Evolutionary conservation across 2,888 invertebrate genomes (phyloP), one percentile per base, ranked within the genome.

Genomic region (Drosophila rubida): DNA sequence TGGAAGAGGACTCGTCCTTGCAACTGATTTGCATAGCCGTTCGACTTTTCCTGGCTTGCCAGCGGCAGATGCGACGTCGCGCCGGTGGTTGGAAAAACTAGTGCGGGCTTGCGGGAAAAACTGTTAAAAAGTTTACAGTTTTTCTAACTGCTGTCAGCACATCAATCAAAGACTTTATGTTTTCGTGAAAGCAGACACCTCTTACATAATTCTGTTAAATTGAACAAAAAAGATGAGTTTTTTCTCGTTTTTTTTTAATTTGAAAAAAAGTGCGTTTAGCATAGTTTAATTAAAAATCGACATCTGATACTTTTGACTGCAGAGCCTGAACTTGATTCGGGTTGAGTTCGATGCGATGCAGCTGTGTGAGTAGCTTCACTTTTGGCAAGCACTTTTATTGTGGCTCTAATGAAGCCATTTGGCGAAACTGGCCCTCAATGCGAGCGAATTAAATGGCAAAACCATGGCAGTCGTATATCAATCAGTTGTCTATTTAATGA

Each of bases 141-240:
- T 71, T 55, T 37, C 13, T 30, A 6, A 8, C 5, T 23, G 22
- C 74, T 74, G 80, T 69, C 71, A 80, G 50, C 66, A 65, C 81
- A 81, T 81, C 81, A 86, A 83, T 83, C 83, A 83, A 45, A 59
- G 37, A 80, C 32, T 83, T 83, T 83, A 83, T 83, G 82, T 82
- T 78, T 66, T 46, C 23, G n/a, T 70, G 77, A 27, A 76, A 76
- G 55, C 49, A 70, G 82, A 85, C 63, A 83, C 76, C 74, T 67
- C 71, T 76, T 62, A 62, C 23, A 35, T 35, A 46, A 39, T 61
- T 42, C 68, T 57, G 51, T 54, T 66, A 57, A 11, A 19, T 19
- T 2, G 19, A 3, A 0, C 0, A 39, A 0, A 48, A 48, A 27
- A 55, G 25, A n/a, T 9, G 9, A 0, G 7, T 7, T 37, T 37